Evolutionary conservation across 2,797 vertebrate genomes (phyloP).

Genomic region (Carapus acus): DNA sequence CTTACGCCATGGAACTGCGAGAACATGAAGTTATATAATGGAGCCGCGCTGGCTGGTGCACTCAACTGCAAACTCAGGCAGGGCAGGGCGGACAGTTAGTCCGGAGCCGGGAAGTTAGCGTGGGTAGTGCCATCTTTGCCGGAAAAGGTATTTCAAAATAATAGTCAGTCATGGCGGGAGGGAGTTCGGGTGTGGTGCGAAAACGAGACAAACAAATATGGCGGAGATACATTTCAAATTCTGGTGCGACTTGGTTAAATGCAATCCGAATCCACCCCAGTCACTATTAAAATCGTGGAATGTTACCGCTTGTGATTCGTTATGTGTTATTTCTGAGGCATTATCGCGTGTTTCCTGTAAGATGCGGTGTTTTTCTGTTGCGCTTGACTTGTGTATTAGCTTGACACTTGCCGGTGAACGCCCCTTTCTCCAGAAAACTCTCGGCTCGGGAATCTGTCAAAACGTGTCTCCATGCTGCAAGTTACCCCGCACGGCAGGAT

Average conservation of each 20-base stretch:
- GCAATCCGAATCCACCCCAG: no score
- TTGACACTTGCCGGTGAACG: slow-evolving; percentile 69
- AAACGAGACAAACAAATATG: no score
- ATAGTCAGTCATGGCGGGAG: neutral
- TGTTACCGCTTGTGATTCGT: no score
- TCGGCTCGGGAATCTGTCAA: slow-evolving; percentile 64
- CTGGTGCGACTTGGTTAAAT: no score
- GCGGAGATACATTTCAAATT: no score
- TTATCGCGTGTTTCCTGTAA: neutral
- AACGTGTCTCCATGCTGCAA: slow-evolving; percentile 41
- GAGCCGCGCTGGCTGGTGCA: slow-evolving; percentile 45
- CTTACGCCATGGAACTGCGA: slow-evolving; percentile 40
- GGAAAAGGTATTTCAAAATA: slow-evolving; percentile 13
- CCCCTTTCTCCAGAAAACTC: slow-evolving; percentile 56
- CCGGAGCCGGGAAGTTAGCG: neutral
- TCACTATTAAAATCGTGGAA: no score
- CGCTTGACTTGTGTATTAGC: slow-evolving; percentile 37
- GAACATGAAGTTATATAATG: slow-evolving; percentile 65
- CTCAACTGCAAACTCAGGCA: slow-evolving; percentile 55
- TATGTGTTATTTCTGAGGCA: slow-evolving; percentile 16
- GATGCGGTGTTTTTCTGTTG: fast-evolving
- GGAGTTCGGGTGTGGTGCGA: no score
- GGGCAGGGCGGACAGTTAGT: slow-evolving; percentile 56
- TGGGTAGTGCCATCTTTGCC: neutral
- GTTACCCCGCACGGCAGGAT: slow-evolving; percentile 6